Conservation (phyloP, 2,888 invertebrate species). For the Corbicula japonica region DNA sequence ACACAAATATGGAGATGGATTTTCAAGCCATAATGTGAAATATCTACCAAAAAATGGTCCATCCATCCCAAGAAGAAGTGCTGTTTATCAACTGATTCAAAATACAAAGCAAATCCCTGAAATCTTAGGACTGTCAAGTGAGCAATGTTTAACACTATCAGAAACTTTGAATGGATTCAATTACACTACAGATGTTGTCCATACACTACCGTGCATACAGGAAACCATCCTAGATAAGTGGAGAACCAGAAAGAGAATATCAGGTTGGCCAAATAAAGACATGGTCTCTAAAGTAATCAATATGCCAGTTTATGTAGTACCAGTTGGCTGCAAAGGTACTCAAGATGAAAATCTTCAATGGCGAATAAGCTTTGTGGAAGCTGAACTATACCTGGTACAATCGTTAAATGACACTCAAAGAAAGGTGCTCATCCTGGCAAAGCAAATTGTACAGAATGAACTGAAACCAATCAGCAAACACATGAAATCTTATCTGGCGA, state of each 20-base stretch:
- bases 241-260: not conserved
- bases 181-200: slow-evolving; percentile 15
- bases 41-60: slow-evolving; percentile 30
- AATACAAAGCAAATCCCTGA: too few relatives aligned
- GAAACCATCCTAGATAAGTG: slow-evolving; percentile 6
- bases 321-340: slow-evolving; percentile 10
- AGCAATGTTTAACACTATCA: too few relatives aligned
- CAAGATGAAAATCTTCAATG: slow-evolving; percentile 20
- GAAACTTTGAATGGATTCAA: too few relatives aligned
- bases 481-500: slow-evolving; percentile 30
- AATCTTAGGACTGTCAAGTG: too few relatives aligned
- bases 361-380: slow-evolving; percentile 26
- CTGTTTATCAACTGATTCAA: too few relatives aligned
- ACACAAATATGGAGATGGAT: too few relatives aligned
- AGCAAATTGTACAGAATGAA: slow-evolving; percentile 7
- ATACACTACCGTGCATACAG: slow-evolving; percentile 10
- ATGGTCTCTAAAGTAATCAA: not conserved
- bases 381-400: slow-evolving; percentile 20
- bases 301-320: slow-evolving; percentile 21
- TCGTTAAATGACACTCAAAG: slow-evolving; percentile 33
- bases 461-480: not conserved
- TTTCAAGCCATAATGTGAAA: not conserved
- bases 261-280: slow-evolving; percentile 24
- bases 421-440: slow-evolving; percentile 24
- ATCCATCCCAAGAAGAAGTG: slow-evolving; percentile 8